Conservation (phyloP, 2,888 invertebrate genomes). For the Auanema freiburgensis region DNA sequence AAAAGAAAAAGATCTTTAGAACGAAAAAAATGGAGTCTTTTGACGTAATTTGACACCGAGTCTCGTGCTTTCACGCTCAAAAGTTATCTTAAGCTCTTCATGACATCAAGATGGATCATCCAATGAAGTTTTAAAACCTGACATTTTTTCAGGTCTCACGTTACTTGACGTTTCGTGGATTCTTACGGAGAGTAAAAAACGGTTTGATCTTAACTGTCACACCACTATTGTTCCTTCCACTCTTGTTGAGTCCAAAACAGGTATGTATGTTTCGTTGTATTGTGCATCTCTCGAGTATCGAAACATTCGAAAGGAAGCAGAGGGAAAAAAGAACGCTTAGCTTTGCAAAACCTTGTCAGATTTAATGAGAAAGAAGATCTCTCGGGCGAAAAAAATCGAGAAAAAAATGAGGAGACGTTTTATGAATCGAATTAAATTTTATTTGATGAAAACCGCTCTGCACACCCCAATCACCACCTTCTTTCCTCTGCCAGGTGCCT, state of each 20-base stretch:
- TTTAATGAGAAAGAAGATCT: background rate
- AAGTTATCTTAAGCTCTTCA: too few species aligned
- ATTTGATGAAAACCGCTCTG: background rate
- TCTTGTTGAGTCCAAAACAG: constrained; percentile 23
- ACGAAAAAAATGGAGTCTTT: too few species aligned
- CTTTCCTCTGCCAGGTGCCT: too few species aligned
- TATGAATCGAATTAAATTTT: background rate
- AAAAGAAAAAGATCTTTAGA: too few species aligned
- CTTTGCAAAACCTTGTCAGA: background rate
- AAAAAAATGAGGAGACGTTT: background rate
- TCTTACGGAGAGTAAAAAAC: constrained; percentile 17
- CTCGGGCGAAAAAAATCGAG: background rate
- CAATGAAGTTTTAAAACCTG: background rate
- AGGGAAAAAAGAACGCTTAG: background rate
- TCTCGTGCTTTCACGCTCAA: too few species aligned
- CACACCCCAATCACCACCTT: background rate
- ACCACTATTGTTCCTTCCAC: constrained; percentile 36
- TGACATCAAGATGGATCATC: background rate
- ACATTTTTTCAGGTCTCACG: constrained; percentile 16
- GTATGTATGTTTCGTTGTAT: constrained; percentile 9
- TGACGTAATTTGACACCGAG: too few species aligned
- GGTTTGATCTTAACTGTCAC: constrained; percentile 36
- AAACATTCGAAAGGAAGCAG: background rate
- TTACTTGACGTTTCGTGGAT: constrained; percentile 9
- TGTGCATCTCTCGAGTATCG: too few species aligned